Conservation (phyloP, 2,888 invertebrate genomes). For the Lasioglossum oenotherae region DNA sequence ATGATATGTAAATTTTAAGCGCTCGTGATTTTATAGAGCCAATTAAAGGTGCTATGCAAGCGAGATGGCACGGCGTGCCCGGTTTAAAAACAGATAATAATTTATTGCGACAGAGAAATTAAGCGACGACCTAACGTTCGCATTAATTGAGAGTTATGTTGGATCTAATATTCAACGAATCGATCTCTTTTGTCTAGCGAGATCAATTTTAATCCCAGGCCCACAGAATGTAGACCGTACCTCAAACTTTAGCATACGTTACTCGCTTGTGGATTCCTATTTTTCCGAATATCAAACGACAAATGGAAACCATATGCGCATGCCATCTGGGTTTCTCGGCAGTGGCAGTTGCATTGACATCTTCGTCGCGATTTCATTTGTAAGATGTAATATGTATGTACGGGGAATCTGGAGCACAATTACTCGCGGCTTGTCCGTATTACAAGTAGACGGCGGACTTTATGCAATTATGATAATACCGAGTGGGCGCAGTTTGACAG, state of each 20-base stretch:
- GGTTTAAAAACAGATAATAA: background rate
- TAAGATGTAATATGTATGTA: constrained; percentile 7
- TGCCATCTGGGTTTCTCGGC: background rate
- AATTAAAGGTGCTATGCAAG: background rate
- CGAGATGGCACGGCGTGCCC: background rate
- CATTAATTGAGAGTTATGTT: background rate
- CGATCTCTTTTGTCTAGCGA: background rate
- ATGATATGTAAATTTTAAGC: background rate
- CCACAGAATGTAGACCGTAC: background rate
- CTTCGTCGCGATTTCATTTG: background rate
- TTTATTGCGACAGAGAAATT: background rate
- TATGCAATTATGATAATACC: background rate
- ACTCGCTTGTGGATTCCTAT: background rate
- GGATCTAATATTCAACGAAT: background rate
- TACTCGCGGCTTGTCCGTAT: background rate
- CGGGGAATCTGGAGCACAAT: background rate
- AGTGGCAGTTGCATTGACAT: background rate
- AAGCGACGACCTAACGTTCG: background rate
- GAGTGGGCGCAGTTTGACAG: background rate
- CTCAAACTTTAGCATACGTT: background rate
- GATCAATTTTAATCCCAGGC: constrained; percentile 1
- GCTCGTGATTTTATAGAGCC: background rate
- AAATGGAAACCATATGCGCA: constrained; percentile 6
- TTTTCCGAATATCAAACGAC: constrained; percentile 10
- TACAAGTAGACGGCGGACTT: background rate